phyloP scores from a whole-genome alignment of 2,888 invertebrate species.

The Yponomeuta malinellus region DNA sequence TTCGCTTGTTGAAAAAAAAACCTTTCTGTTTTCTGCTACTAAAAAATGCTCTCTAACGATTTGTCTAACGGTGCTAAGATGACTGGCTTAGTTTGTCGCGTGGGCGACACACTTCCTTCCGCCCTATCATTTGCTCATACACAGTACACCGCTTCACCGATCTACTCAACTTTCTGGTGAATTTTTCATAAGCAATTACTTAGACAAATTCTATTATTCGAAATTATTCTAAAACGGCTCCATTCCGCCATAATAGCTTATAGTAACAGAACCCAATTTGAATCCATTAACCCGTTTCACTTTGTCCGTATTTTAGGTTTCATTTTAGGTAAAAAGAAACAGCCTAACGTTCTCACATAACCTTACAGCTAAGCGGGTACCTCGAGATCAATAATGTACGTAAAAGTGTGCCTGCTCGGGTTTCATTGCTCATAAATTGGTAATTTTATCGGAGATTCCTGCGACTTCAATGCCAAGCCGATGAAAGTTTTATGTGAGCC shows the following conservation, averaged over 20 bases:
- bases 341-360: background rate
- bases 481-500: background rate
- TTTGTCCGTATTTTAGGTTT: background rate
- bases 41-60: too few relatives aligned
- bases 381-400: background rate
- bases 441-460: constrained; percentile 9
- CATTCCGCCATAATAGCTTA: background rate
- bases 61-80: too few relatives aligned
- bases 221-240: background rate
- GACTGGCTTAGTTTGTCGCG: too few relatives aligned
- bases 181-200: too few relatives aligned
- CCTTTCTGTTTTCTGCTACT: too few relatives aligned
- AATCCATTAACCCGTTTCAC: background rate
- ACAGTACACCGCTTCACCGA: too few relatives aligned
- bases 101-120: too few relatives aligned
- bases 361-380: background rate
- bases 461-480: background rate
- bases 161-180: too few relatives aligned
- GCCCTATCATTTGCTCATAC: too few relatives aligned
- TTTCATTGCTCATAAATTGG: constrained; percentile 3
- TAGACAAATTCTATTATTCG: background rate
- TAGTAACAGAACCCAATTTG: background rate
- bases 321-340: background rate
- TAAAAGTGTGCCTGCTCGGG: background rate
- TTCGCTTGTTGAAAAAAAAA: too few relatives aligned